Evolutionary conservation across 2,888 invertebrate genomes (phyloP), one percentile per base, ranked within the genome.

Genomic region (Microdon myrmicae): DNA sequence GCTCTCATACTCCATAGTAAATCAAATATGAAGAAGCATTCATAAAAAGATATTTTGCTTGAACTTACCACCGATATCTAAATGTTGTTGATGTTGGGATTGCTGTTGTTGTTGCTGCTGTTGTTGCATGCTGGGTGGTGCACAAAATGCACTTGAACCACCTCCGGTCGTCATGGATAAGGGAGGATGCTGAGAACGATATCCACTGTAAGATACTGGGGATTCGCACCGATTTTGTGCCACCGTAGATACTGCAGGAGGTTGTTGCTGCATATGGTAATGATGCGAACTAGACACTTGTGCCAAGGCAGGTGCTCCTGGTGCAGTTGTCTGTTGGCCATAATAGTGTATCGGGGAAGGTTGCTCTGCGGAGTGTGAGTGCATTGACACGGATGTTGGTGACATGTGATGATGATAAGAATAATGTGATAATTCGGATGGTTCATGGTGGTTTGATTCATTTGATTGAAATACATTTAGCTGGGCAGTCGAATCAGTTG

Each of bases 131-230:
- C 72, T 70, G 67, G 75, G 78, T 23, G 80, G 79, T 9, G 79
- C 75, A 72, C 79, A 79, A 53, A 80, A 80, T 22, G 80, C 80
- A 67, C 79, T 79, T 7, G 79, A 73, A 3, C 76, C 77, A 16
- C 75, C 72, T 29, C 76, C 77, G 53, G 71, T 70, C 22, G 70
- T 67, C 67, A 69, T 68, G 23, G 73, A 68, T 32, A 76, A 66
- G 13, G 76, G 73, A 22, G 76, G 76, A 69, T 67, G 70, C 28
- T 70, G 64, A 9, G 44, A 29, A 26, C 58, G 56, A 31, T 67
- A 59, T 4, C 39, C 43, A 51, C 49, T 45, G 34, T 55, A 67
- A 35, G 44, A 51, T 28, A 16, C 51, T 22, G 60, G 51, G 38
- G 67, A 53, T 3, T 64, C 64, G 37, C 60, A 67, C 23, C 51